Percentiles rank a stretch among this genome's conserved stretches.
Evolutionary conservation across 2,888 invertebrate species (phyloP).

Genomic region (Keiferia lycopersicella): DNA sequence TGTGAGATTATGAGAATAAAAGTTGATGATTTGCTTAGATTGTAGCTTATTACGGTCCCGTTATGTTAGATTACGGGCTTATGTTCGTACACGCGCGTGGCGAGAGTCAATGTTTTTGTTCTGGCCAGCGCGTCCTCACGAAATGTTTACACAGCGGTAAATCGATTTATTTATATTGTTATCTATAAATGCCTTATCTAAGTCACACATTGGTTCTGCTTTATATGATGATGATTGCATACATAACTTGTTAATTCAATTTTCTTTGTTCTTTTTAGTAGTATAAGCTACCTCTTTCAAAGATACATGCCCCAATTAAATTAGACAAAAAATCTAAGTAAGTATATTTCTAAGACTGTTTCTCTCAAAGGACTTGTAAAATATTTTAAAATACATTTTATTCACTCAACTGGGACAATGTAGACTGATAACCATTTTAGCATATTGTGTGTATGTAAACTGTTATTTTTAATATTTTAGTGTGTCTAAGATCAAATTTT

Average conservation of each 20-base stretch:
- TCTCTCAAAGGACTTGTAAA: too few relatives aligned
- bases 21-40: not conserved
- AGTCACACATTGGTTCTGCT: not conserved
- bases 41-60: not conserved
- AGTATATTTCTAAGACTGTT: too few relatives aligned
- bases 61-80: constrained; percentile 13
- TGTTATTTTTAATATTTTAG: too few relatives aligned
- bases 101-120: constrained; percentile 3
- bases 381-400: too few relatives aligned
- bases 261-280: too few relatives aligned
- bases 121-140: not conserved
- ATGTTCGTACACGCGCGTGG: constrained; percentile 9
- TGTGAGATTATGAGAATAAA: not conserved
- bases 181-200: constrained; percentile 6
- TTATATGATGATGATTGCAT: not conserved
- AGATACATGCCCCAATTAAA: not conserved
- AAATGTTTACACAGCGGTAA: constrained; percentile 25
- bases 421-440: too few relatives aligned
- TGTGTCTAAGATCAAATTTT: too few relatives aligned
- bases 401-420: too few relatives aligned
- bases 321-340: too few relatives aligned
- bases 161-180: constrained; percentile 23
- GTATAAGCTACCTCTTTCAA: not conserved
- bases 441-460: not conserved
- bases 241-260: too few relatives aligned